Evolutionary conservation across 2,888 invertebrate species (phyloP).

Genomic region (Metalampra italica): DNA sequence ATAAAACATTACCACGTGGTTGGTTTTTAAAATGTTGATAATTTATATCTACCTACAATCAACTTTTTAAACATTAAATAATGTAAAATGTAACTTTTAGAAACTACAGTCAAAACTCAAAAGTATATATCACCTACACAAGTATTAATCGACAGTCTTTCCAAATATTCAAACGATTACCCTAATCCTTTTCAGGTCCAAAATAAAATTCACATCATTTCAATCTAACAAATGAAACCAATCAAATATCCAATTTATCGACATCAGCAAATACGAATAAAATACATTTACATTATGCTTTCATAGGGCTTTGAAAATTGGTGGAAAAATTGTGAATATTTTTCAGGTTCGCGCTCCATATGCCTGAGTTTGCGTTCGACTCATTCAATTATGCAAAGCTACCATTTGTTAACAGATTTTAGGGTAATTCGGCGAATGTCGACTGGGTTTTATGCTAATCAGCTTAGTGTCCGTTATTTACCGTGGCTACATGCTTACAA

Average conservation of each 20-base stretch:
- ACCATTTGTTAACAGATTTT: constrained; percentile 76
- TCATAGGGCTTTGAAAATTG: constrained; percentile 21
- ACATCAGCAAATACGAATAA: constrained; percentile 6
- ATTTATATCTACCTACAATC: too few species aligned
- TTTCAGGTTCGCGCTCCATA: constrained; percentile 43
- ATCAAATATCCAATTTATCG: background rate
- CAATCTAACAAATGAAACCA: background rate
- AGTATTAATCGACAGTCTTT: too few species aligned
- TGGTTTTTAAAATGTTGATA: too few species aligned
- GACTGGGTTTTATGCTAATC: constrained; percentile 71
- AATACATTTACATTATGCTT: constrained; percentile 18
- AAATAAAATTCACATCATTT: background rate
- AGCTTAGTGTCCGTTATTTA: constrained; percentile 73
- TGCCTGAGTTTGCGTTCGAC: constrained; percentile 52
- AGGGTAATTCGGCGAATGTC: constrained; percentile 65
- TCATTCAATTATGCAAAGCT: constrained; percentile 74
- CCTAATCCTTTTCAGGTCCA: background rate
- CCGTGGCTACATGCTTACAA: constrained; percentile 59
- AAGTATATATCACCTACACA: too few species aligned
- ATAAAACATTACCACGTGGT: too few species aligned
- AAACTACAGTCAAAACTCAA: too few species aligned
- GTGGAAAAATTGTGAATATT: constrained; percentile 26
- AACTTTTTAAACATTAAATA: too few species aligned
- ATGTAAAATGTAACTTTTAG: too few species aligned
- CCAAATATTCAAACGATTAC: background rate